These are phyloP conservation scores for Gastracanthus pulcherrimus DNA, from an alignment of 2,888 invertebrate genomes.

Conservation along the genomic window DNA sequence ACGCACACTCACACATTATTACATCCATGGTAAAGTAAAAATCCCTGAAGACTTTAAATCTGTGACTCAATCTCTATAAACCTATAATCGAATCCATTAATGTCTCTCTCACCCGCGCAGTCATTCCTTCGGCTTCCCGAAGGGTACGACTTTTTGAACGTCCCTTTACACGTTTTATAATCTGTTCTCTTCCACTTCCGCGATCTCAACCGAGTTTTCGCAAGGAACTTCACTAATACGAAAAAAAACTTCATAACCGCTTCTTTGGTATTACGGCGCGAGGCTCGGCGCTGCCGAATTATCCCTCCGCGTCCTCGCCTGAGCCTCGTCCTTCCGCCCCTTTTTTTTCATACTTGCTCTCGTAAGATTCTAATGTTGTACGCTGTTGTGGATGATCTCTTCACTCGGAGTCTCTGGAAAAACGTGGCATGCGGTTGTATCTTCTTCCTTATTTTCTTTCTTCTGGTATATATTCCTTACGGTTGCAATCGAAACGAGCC, in stretches of 20 bases:
- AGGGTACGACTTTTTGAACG: conserved; percentile 37
- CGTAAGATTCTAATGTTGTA: conserved; percentile 31
- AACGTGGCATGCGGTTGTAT: conserved; percentile 54
- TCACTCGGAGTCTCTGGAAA: conserved; percentile 43
- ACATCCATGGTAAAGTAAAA: conserved; percentile 75
- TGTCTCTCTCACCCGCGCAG: conserved; percentile 32
- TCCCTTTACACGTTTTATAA: conserved; percentile 29
- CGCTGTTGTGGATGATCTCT: conserved; percentile 6
- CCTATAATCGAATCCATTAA: too few species aligned
- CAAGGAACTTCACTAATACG: conserved; percentile 72
- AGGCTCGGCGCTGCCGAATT: conserved; percentile 51
- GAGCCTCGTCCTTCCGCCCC: conserved; percentile 45
- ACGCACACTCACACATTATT: conserved; percentile 75
- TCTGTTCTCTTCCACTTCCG: conserved; percentile 43
- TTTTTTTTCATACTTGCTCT: conserved; percentile 7
- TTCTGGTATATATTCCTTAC: conserved; percentile 44
- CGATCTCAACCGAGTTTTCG: conserved; percentile 56
- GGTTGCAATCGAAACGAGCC: conserved; percentile 52
- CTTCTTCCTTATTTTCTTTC: conserved; percentile 38
- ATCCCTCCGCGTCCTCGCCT: conserved; percentile 25
- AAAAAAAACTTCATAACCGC: conserved; percentile 70
- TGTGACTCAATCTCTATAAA: too few species aligned
- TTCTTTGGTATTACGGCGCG: conserved; percentile 74
- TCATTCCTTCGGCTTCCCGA: conserved; percentile 62
- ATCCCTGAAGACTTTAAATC: conserved; percentile 73